Conservation (phyloP, 2,888 invertebrate genomes). For the Folsomia manolachei region DNA sequence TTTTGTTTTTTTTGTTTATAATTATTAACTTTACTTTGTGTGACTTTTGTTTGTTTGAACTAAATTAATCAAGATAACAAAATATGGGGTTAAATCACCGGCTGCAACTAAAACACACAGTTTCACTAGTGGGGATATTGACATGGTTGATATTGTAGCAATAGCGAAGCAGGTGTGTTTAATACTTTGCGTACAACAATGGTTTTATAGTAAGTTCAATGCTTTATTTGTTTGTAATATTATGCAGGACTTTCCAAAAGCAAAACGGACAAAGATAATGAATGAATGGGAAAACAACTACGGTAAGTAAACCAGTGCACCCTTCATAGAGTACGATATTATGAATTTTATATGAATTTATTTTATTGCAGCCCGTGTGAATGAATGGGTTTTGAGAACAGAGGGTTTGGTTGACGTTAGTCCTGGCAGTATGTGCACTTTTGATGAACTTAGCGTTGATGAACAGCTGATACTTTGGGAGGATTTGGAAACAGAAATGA, state of each 20-base stretch:
- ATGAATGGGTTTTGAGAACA: slow-evolving; percentile 49
- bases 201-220: no score
- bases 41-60: neutral
- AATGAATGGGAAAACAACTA: slow-evolving; percentile 44
- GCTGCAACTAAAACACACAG: slow-evolving; percentile 27
- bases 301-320: no score
- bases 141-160: slow-evolving; percentile 47
- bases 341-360: no score
- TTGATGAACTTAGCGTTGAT: slow-evolving; percentile 57
- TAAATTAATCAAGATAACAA: slow-evolving; percentile 40
- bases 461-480: slow-evolving; percentile 60
- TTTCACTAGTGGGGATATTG: slow-evolving; percentile 21
- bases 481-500: slow-evolving; percentile 57
- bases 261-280: slow-evolving; percentile 49
- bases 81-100: slow-evolving; percentile 44
- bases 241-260: slow-evolving; percentile 49
- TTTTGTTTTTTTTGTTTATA: slow-evolving; percentile 16
- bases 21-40: slow-evolving; percentile 23
- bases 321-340: no score
- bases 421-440: slow-evolving; percentile 51
- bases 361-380: no score
- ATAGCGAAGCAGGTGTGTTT: slow-evolving; percentile 45
- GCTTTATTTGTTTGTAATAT: slow-evolving; percentile 1
- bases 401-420: slow-evolving; percentile 43
- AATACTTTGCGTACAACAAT: no score